Percentiles rank a stretch among this genome's conserved stretches.
These are phyloP conservation scores for Balaeniceps rex DNA, from an alignment of 2,113 vertebrate species.

Conservation along the genomic window DNA sequence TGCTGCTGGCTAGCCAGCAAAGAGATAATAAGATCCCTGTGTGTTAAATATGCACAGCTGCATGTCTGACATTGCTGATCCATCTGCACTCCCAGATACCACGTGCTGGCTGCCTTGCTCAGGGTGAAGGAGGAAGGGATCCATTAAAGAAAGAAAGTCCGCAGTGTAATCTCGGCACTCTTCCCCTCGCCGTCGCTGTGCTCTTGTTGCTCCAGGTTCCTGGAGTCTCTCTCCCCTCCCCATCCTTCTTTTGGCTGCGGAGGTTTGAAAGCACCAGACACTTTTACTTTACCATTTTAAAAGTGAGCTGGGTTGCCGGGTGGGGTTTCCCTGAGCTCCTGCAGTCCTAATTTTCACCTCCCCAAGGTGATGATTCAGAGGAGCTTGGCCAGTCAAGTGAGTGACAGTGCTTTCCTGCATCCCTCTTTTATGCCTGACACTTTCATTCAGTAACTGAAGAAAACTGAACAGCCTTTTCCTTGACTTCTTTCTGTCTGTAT, in stretches of 20 bases:
- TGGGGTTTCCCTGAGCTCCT: neutral
- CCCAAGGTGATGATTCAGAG: neutral
- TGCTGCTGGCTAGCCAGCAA: slow-evolving; percentile 52
- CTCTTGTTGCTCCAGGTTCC: neutral
- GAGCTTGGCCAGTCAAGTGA: neutral
- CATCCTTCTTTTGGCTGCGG: neutral
- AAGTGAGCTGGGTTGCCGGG: neutral
- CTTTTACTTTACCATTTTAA: neutral
- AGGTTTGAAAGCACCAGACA: neutral
- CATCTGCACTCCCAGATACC: slow-evolving; percentile 44
- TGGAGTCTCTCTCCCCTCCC: neutral
- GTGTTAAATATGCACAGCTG: slow-evolving; percentile 68
- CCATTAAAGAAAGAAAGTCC: neutral
- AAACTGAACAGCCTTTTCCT: neutral
- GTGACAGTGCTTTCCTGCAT: neutral
- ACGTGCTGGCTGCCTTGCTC: slow-evolving; percentile 9
- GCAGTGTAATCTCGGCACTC: neutral
- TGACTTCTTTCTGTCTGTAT: neutral
- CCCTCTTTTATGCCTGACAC: neutral
- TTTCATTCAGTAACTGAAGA: neutral
- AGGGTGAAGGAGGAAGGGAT: slow-evolving; percentile 4
- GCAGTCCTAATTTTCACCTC: neutral
- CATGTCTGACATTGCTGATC: slow-evolving; percentile 49
- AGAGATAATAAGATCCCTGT: slow-evolving; percentile 62
- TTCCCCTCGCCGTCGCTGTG: fast-evolving